Base-by-base conservation (phyloP, 2,888 invertebrate genomes). In the Nezara viridula region DNA sequence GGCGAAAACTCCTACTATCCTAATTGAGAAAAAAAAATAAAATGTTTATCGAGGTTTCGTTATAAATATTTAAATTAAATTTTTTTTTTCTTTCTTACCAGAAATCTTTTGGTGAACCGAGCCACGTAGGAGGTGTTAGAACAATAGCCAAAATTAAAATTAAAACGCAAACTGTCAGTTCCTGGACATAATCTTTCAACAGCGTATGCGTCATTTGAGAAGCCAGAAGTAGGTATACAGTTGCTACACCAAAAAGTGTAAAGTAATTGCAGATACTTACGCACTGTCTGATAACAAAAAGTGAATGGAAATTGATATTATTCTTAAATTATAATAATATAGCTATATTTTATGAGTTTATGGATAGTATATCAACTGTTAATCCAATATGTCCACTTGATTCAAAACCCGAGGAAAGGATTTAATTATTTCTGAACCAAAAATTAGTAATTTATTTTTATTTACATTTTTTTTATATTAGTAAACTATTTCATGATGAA, bases 21-120 rank as follows among this genome's bases (percentile, higher is more conserved):
- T 96, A 92, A 47, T 85, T 89, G 24, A n/a, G n/a, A 86, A 37
- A 50, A 14, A 16, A 40, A n/a, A 21, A 32, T 85, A 9, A 85
- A 44, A 9, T n/a, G 12, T 40, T n/a, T 14, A 14, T 47, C 21
- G n/a, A 37, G 10, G 44, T 44, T 44, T 44, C 21, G 0, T 77
- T 81, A 3, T 44, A 81, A 3, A 27, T 40, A 10, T 44, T 40
- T 81, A 44, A 47, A 49, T 27, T n/a, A 85, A 85, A 27, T 16
- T 3, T 14, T 27, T 6, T 27, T 52, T n/a, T 21, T 27, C 16
- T 44, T 0, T n/a, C 16, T 94, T 92, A 96, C 96, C 95, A 94
- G 92, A 96, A 96, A 92, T 96, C 96, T 92, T 95, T 96, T 0
- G 96, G 96, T 0, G 95, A 94, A 50, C 95, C 95, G 27, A 95